Evolutionary conservation across 2,113 vertebrate genomes (phyloP), one percentile per base, ranked within the genome.

Genomic region (Tachysurus vachellii): DNA sequence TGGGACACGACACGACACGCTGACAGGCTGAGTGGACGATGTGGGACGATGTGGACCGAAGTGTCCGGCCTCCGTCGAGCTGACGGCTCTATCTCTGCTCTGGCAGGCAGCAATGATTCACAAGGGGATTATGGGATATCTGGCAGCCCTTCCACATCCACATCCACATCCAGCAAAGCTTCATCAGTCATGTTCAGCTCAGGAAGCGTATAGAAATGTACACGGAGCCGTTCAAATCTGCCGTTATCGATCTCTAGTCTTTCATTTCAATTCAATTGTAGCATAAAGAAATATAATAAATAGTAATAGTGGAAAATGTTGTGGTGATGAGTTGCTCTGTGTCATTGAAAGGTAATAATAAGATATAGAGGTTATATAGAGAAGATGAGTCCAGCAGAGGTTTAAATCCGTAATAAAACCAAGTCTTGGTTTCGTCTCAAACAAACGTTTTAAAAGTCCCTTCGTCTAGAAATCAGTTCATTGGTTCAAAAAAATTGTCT

Each of bases 31-130:
- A 31, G 82, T 36, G 66, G 50, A 54, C 44, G 28, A 13, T 47
- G 53, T 71, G 70, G 66, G 50, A 54, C 44, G 28, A 13, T n/a
- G 53, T 71, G 70, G 54, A 16, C 56, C 83, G 2, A 28, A 61
- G 73, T 61, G 44, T 64, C 57, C 57, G 12, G 71, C 73, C 56
- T 62, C 59, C 42, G n/a, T 4, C 21, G 70, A 73, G 70, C 71
- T 85, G 70, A 76, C 44, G 56, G 42, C 36, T 85, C 70, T 85
- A 85, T 85, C 84, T 77, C 44, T 7, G 42, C 73, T 79, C 84
- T 44, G n/a, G 57, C 84, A 85, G 84, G 50, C 50, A 0, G 0
- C 75, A 54, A 54, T 54, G 50, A 28, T 50, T 64, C 84, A 66
- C 31, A 44, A 21, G 73, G 59, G 84, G 76, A 85, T 85, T 85